Evolutionary conservation across 2,888 invertebrate species (phyloP).

Genomic region (Napeogenes inachia): DNA sequence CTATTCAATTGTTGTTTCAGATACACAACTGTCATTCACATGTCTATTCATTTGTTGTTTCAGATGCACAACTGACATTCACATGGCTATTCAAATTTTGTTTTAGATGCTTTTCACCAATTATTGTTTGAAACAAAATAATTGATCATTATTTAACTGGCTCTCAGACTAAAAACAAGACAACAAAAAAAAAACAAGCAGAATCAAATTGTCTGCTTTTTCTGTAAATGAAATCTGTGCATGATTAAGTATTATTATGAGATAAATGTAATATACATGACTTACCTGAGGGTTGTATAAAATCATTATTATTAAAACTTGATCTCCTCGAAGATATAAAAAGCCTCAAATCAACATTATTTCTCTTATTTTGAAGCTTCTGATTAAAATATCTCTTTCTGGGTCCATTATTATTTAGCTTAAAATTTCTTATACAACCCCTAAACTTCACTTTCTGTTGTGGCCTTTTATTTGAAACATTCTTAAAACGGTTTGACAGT

Average conservation of each 20-base stretch:
- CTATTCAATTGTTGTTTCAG: too few species aligned
- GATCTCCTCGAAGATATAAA: constrained; percentile 7
- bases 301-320: not conserved
- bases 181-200: too few species aligned
- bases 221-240: too few species aligned
- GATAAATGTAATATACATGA: not conserved
- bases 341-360: constrained; percentile 10
- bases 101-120: too few species aligned
- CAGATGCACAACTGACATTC: too few species aligned
- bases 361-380: not conserved
- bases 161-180: too few species aligned
- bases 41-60: too few species aligned
- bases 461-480: not conserved
- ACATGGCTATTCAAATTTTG: too few species aligned
- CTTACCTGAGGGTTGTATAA: not conserved
- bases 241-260: not conserved
- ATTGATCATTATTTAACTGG: too few species aligned
- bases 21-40: too few species aligned
- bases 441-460: not conserved
- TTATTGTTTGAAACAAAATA: too few species aligned
- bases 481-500: constrained; percentile 18
- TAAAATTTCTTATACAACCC: not conserved
- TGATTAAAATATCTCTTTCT: constrained; percentile 10
- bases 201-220: too few species aligned
- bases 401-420: not conserved